These are phyloP conservation scores for Julus scanicus DNA, from an alignment of 2,888 invertebrate genomes.

Conservation along the genomic window DNA sequence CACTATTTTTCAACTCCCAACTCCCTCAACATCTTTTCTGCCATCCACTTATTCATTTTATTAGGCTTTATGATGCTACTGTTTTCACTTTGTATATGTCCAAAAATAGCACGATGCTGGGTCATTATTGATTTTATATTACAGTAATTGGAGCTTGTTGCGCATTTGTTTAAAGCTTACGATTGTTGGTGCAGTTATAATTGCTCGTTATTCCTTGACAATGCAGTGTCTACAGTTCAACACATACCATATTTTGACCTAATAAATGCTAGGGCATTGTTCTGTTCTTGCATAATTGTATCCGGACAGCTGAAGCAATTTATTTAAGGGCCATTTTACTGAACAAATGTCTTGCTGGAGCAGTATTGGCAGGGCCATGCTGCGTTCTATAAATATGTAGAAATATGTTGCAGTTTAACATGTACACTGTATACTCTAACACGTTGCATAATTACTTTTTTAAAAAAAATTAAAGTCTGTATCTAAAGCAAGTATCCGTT, in stretches of 20 bases:
- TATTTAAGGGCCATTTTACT: too few species aligned
- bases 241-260: neutral
- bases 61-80: neutral
- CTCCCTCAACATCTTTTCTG: neutral
- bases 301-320: too few species aligned
- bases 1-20: neutral
- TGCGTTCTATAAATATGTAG: too few species aligned
- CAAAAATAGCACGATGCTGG: neutral
- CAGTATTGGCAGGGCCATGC: too few species aligned
- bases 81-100: neutral
- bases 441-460: too few species aligned
- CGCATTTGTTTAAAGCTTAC: slow-evolving; percentile 24
- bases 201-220: neutral
- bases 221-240: neutral
- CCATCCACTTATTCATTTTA: neutral
- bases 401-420: too few species aligned
- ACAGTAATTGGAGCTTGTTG: slow-evolving; percentile 10
- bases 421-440: too few species aligned
- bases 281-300: too few species aligned
- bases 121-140: slow-evolving; percentile 36
- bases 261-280: neutral
- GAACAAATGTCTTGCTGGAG: too few species aligned
- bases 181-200: neutral
- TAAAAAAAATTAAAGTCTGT: neutral
- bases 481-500: neutral